phyloP scores from a whole-genome alignment of 2,797 vertebrate genomes.

The Amazona finschi region DNA sequence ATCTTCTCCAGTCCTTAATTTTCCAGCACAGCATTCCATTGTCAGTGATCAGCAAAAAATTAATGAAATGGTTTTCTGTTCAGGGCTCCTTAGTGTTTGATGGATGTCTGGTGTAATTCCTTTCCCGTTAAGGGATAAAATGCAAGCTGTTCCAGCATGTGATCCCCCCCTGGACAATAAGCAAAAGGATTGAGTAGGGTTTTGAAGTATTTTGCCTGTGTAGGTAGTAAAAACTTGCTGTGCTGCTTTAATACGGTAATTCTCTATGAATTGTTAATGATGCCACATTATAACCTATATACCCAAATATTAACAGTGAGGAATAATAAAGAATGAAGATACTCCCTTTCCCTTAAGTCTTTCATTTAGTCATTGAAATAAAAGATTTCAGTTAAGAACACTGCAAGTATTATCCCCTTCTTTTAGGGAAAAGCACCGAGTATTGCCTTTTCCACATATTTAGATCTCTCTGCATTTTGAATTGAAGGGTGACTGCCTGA shows the following conservation, averaged over 20 bases:
- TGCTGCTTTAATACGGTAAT: slow-evolving; percentile 32
- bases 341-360: neutral
- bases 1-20: neutral
- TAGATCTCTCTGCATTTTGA: neutral
- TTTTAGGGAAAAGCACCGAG: neutral
- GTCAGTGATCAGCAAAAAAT: neutral
- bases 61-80: neutral
- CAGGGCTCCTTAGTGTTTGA: neutral
- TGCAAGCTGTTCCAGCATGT: neutral
- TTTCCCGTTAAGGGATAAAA: neutral
- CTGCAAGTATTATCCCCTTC: neutral
- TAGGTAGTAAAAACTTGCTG: slow-evolving; percentile 34
- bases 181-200: neutral
- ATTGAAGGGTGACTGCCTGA: neutral
- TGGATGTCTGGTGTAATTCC: neutral
- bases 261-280: slow-evolving; percentile 16
- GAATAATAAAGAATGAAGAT: neutral
- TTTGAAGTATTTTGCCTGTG: neutral
- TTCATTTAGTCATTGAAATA: neutral
- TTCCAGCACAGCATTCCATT: neutral
- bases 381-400: neutral
- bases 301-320: neutral
- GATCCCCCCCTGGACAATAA: neutral
- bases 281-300: neutral
- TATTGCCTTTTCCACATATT: neutral